Evolutionary conservation across 1,140 invertebrate genomes (phyloP).

Genomic region (Coenobita brevimanus): DNA sequence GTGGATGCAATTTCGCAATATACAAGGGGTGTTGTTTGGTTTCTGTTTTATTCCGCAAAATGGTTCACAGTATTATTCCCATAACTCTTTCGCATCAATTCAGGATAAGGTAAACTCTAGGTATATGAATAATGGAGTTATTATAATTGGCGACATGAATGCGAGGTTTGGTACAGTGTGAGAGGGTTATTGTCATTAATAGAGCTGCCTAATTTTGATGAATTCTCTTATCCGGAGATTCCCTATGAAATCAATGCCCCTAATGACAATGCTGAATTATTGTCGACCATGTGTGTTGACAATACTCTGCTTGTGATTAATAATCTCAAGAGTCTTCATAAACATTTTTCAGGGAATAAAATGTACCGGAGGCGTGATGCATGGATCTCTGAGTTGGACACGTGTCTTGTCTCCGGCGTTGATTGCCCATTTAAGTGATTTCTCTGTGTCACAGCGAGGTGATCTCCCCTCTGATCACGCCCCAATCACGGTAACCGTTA

Average conservation of each 20-base stretch:
- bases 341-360: conserved; percentile 12
- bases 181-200: background rate
- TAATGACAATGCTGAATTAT: too few species aligned
- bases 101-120: background rate
- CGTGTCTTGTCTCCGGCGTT: background rate
- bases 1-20: background rate
- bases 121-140: background rate
- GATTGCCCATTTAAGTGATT: conserved; percentile 20
- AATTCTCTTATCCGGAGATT: background rate
- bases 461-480: too few species aligned
- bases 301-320: too few species aligned
- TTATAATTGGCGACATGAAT: background rate
- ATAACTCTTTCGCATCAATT: background rate
- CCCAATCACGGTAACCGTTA: too few species aligned
- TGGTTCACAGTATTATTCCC: background rate
- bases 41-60: background rate
- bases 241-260: background rate
- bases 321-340: too few species aligned
- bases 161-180: background rate
- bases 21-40: background rate
- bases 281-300: too few species aligned
- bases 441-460: background rate
- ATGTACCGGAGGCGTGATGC: background rate
- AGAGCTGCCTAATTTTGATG: background rate
- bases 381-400: background rate